Conservation (phyloP, 2,113 vertebrate species). For the Bambusicola thoracicus region DNA sequence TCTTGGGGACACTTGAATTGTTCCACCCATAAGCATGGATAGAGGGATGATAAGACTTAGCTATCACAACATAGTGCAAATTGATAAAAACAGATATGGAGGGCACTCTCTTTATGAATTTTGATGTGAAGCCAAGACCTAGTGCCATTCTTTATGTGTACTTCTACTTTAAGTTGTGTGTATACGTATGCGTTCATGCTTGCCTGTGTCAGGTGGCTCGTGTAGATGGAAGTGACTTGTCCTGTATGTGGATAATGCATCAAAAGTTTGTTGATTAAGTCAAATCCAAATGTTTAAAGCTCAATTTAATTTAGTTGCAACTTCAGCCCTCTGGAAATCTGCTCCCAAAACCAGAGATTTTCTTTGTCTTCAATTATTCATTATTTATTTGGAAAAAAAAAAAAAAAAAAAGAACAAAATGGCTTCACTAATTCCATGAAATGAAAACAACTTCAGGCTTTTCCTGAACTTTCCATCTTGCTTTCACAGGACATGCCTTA, state of each 20-base stretch:
- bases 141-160: neutral
- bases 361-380: neutral
- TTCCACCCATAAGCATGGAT: neutral
- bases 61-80: neutral
- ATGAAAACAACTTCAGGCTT: neutral
- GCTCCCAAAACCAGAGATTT: neutral
- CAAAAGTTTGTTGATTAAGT: neutral
- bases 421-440: neutral
- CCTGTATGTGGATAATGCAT: neutral
- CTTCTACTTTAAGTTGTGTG: neutral
- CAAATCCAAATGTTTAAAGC: neutral
- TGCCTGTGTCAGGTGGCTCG: neutral
- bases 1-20: neutral
- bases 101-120: neutral
- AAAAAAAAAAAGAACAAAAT: neutral
- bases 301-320: neutral
- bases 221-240: neutral
- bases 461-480: neutral
- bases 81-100: neutral
- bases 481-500: neutral
- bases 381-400: neutral
- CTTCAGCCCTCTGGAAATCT: neutral
- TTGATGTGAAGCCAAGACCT: neutral
- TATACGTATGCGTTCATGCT: too few relatives aligned
- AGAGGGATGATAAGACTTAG: neutral